Evolutionary conservation across 2,797 vertebrate genomes (phyloP).

Genomic region (Hippopotamyrus pictus): DNA sequence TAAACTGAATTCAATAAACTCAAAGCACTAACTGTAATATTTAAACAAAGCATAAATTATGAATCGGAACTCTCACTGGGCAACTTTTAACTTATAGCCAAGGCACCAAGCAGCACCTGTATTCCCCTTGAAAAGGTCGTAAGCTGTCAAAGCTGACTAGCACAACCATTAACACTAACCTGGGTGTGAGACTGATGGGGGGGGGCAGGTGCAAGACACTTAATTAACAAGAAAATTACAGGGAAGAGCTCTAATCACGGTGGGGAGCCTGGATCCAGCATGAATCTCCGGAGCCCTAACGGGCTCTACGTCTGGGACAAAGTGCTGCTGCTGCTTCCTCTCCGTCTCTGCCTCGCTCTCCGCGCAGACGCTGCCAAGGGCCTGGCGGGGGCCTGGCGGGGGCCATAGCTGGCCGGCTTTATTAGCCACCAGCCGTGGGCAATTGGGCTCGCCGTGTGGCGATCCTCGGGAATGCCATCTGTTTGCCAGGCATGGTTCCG

Average conservation of each 20-base stretch:
- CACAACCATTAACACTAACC: background rate
- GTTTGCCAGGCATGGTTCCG: background rate
- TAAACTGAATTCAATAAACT: background rate
- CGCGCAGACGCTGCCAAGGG: background rate
- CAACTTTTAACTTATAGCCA: background rate
- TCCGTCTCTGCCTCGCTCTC: background rate
- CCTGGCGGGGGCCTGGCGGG: background rate
- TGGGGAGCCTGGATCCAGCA: background rate
- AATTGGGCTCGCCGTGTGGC: background rate
- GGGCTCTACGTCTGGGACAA: background rate
- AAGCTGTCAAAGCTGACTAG: background rate
- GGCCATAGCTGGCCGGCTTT: background rate
- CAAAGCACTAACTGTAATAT: background rate
- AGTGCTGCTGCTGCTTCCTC: background rate
- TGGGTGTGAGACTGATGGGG: background rate
- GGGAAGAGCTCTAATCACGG: background rate
- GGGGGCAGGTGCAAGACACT: background rate
- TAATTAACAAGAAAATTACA: background rate
- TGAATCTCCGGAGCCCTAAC: background rate
- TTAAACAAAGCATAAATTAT: background rate
- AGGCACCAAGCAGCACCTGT: background rate
- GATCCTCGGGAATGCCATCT: background rate
- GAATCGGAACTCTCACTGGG: background rate
- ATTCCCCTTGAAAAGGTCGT: background rate
- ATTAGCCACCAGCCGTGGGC: background rate